A percentile compares a stretch with the other conserved stretches of the same genome.
These are phyloP conservation scores for Monarcha castaneiventris DNA, from an alignment of 2,113 vertebrate genomes.

Conservation along the genomic window DNA sequence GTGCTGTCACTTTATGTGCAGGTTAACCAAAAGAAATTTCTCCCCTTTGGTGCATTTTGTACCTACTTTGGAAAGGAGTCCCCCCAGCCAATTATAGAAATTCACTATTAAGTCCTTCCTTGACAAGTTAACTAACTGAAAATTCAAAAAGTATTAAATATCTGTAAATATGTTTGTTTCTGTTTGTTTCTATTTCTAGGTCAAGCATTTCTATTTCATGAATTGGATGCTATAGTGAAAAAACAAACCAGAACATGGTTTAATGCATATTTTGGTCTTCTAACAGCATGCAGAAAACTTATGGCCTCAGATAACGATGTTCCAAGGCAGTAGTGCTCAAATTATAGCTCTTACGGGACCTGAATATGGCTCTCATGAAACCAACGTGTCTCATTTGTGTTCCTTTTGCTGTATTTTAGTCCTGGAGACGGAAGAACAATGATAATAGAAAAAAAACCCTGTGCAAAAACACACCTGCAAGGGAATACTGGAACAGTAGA, in stretches of 20 bases:
- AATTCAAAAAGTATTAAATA: neutral
- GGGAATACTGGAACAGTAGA: neutral
- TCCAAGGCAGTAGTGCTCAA: neutral
- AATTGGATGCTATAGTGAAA: neutral
- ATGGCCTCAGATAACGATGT: neutral
- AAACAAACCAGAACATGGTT: neutral
- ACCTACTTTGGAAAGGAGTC: neutral
- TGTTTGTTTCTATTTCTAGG: neutral
- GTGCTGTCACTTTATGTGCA: neutral
- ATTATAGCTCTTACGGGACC: neutral
- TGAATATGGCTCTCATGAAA: neutral
- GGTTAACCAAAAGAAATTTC: neutral
- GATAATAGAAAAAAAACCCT: neutral
- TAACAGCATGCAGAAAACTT: conserved; percentile 3
- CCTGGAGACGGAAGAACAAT: neutral
- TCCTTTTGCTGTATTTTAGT: neutral
- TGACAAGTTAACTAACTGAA: neutral
- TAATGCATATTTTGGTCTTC: neutral
- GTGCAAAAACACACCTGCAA: neutral
- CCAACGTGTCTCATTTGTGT: neutral
- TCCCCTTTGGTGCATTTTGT: neutral
- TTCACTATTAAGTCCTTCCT: neutral
- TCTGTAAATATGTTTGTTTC: neutral
- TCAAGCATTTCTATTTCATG: neutral
- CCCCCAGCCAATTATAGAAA: neutral